Evolutionary conservation across 2,797 vertebrate species (phyloP), one percentile per base, ranked within the genome.

Genomic region (Lepus townsendii): DNA sequence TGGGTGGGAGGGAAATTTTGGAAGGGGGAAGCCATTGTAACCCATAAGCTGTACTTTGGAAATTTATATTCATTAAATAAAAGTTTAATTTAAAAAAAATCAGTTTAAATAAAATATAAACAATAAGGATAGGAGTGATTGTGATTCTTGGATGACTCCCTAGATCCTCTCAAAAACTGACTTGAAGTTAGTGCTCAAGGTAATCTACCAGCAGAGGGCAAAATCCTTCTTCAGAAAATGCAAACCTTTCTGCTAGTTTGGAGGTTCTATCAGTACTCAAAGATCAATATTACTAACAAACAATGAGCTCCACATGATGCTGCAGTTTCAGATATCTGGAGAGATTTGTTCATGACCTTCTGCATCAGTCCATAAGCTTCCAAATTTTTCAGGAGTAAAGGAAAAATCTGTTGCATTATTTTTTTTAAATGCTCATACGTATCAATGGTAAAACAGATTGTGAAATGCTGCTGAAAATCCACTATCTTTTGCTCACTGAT

Each of bases 61-160:
- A 35, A 35, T 35, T 35, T 35, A 35, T 35, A 35, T 35, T 35
- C 35, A 35, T 35, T 35, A 35, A 35, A 35, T 35, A 35, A 35
- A 35, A 35, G 35, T 35, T 35, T 35, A 35, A 35, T 35, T 35
- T 32, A n/a, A n/a, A 68, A 68, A 14, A 68, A 65, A 42, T 8
- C 7, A 83, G n/a, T 24, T 16, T 1, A 72, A 87, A 80, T 26
- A 30, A 72, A 90, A 73, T 35, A 38, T 3, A 2, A 52, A 22
- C 76, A 2, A 52, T 72, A 24, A 71, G 22, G 10, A 65, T 19
- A 38, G 1, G 4, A 30, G 16, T 5, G 4, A 5, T 5, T 5
- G 20, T 63, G 30, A 1, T 52, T 73, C 22, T 16, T 32, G 3
- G 62, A 0, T 30, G 22, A 4, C 1, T 71, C 7, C 1, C 6